Percentiles rank a stretch among this genome's conserved stretches.
phyloP scores from a whole-genome alignment of 2,888 invertebrate species.

The Noctuana brunneofusca region DNA sequence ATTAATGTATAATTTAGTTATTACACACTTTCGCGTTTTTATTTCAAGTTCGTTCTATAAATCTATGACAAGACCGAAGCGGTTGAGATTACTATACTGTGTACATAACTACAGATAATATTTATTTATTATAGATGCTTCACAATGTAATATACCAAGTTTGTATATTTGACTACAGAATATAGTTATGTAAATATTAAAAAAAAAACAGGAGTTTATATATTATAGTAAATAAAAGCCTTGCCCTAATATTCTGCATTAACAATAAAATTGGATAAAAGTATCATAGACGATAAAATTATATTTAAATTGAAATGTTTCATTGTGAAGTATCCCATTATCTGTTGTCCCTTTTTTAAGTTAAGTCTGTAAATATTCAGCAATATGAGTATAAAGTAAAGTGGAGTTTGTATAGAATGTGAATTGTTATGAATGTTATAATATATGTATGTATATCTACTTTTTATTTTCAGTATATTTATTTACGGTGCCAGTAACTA shows the following conservation, averaged over 20 bases:
- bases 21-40: background rate
- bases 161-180: background rate
- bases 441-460: constrained; percentile 44
- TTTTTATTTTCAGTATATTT: constrained; percentile 48
- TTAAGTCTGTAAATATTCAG: constrained; percentile 71
- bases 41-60: constrained; percentile 18
- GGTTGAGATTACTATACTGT: constrained; percentile 35
- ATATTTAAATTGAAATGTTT: constrained; percentile 22
- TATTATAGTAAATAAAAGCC: background rate
- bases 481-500: constrained; percentile 54
- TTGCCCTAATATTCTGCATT: background rate
- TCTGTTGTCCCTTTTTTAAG: constrained; percentile 36
- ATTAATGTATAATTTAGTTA: too few species aligned
- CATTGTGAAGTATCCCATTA: constrained; percentile 48
- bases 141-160: constrained; percentile 37
- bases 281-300: constrained; percentile 19
- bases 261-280: background rate
- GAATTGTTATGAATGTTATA: constrained; percentile 64
- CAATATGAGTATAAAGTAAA: constrained; percentile 56
- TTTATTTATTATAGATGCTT: constrained; percentile 15
- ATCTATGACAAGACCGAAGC: constrained; percentile 17
- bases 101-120: constrained; percentile 38
- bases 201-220: background rate
- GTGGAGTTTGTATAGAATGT: constrained; percentile 71
- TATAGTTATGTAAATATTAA: background rate